Evolutionary conservation across 2,888 invertebrate genomes (phyloP).

Genomic region (Tipula unca): DNA sequence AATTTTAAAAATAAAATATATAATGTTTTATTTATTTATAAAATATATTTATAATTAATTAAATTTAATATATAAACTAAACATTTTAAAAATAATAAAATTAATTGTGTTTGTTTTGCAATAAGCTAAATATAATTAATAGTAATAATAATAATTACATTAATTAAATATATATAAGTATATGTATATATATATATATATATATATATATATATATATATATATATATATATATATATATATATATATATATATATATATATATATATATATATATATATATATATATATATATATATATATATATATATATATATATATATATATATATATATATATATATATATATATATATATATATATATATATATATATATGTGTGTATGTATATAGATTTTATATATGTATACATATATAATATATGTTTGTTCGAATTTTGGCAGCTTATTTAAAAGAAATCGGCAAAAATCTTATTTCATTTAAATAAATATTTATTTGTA

Average conservation of each 20-base stretch:
- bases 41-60: not conserved
- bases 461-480: not conserved
- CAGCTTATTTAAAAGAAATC: not conserved
- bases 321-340: not conserved
- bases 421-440: not conserved
- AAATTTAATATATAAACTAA: not conserved
- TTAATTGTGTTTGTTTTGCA: not conserved
- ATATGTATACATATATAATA: not conserved
- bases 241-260: not conserved
- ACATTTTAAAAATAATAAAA: not conserved
- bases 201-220: not conserved
- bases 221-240: not conserved
- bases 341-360: not conserved
- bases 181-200: not conserved
- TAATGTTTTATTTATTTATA: not conserved
- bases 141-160: not conserved
- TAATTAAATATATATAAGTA: not conserved
- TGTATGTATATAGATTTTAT: not conserved
- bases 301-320: not conserved
- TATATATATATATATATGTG: not conserved
- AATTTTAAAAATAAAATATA: conserved; percentile 2
- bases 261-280: not conserved
- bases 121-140: not conserved
- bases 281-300: not conserved
- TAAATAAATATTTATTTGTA: not conserved